Evolutionary conservation across 2,797 vertebrate species (phyloP).

Genomic region (Spinus pinus): DNA sequence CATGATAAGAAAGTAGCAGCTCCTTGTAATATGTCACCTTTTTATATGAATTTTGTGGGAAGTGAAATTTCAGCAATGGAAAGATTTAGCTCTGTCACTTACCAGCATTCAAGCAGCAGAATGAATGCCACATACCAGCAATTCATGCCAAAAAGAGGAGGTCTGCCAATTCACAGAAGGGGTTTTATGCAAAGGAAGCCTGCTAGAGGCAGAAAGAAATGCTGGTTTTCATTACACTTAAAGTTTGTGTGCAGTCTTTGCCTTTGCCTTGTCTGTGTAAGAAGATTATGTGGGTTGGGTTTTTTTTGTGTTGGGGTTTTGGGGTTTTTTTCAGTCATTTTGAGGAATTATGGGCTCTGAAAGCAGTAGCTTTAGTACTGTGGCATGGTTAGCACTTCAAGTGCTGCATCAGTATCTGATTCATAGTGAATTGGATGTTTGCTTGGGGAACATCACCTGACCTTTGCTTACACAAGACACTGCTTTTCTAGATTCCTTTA

Average conservation of each 20-base stretch:
- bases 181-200: conserved; percentile 22
- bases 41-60: conserved; percentile 3
- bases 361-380: background rate
- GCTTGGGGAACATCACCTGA: background rate
- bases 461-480: background rate
- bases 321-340: background rate
- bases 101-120: conserved; percentile 8
- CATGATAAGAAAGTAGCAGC: background rate
- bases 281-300: background rate
- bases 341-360: background rate
- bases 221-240: conserved; percentile 46
- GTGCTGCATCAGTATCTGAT: background rate
- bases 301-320: background rate
- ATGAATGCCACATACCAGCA: conserved; percentile 15
- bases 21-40: background rate
- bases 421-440: background rate
- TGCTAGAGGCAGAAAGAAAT: conserved; percentile 14
- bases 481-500: background rate
- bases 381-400: background rate
- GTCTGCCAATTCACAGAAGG: conserved; percentile 36
- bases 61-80: conserved; percentile 8
- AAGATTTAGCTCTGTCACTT: conserved; percentile 24
- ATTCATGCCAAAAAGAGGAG: conserved; percentile 7
- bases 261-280: conserved; percentile 14
- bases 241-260: conserved; percentile 14